A percentile compares a stretch with the other conserved stretches of the same genome.
Evolutionary conservation across 2,797 vertebrate genomes (phyloP).

Genomic region (Clarias platycephalus): DNA sequence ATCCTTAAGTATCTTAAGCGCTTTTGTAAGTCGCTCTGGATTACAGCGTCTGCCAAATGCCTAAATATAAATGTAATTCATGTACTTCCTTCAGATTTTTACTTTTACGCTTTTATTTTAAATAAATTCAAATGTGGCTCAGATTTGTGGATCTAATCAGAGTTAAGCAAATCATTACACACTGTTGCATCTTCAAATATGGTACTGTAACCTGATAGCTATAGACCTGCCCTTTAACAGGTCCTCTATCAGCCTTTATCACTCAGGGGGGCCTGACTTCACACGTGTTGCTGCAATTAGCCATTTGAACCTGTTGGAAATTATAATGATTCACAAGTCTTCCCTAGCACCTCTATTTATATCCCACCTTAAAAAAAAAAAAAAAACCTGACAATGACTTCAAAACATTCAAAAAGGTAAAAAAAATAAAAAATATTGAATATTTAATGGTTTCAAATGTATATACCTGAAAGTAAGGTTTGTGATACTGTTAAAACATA

Average conservation of each 20-base stretch:
- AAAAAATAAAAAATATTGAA: neutral
- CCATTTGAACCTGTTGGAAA: conserved; percentile 47
- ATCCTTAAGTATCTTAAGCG: too few relatives aligned
- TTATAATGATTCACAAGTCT: conserved; percentile 23
- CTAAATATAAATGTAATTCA: neutral
- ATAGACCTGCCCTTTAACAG: neutral
- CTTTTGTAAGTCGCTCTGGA: too few relatives aligned
- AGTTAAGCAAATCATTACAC: neutral
- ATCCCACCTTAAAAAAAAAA: neutral
- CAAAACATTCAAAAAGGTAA: neutral
- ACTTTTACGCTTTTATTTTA: neutral
- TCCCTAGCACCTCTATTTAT: conserved; percentile 19
- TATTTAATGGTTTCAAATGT: neutral
- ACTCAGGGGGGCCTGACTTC: conserved; percentile 15
- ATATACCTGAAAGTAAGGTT: neutral
- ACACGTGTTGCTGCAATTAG: conserved; percentile 30
- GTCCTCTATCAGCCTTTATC: neutral
- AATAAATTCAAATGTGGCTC: neutral
- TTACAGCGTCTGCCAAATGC: too few relatives aligned
- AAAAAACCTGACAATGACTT: conserved; percentile 14
- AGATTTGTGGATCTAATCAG: neutral
- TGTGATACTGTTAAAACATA: neutral
- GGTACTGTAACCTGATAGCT: neutral
- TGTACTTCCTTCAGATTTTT: neutral
- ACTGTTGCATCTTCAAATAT: neutral